Conservation (phyloP, 2,888 invertebrate species). For the Leptothorax acervorum region DNA sequence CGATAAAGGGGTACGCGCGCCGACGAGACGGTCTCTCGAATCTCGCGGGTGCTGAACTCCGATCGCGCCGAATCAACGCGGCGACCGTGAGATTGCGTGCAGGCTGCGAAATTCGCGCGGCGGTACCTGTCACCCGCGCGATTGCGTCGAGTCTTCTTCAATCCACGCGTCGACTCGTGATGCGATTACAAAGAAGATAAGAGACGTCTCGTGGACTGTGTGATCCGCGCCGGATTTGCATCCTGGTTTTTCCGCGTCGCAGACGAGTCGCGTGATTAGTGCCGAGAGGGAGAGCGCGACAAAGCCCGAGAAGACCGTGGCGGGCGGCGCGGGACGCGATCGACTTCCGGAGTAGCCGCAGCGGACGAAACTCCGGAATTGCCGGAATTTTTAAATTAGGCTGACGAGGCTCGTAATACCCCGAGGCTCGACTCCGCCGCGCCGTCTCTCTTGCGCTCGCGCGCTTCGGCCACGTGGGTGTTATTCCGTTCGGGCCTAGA, state of each 20-base stretch:
- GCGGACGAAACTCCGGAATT: not conserved
- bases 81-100: not conserved
- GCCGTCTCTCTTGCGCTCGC: not conserved
- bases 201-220: no score
- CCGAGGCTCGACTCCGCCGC: no score
- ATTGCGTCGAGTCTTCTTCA: not conserved
- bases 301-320: not conserved
- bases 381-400: not conserved
- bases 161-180: not conserved
- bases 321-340: not conserved
- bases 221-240: not conserved
- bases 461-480: conserved; percentile 68
- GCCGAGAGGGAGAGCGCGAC: no score
- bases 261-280: not conserved
- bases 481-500: conserved; percentile 64
- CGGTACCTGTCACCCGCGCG: not conserved
- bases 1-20: not conserved
- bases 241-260: conserved; percentile 21
- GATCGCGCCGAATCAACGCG: not conserved
- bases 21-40: no score
- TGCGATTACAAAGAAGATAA: not conserved
- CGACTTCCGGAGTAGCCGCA: not conserved
- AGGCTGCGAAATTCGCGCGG: not conserved
- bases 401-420: not conserved
- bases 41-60: not conserved